Conservation (phyloP, 2,113 vertebrate genomes). For the Lamprotornis superbus region DNA sequence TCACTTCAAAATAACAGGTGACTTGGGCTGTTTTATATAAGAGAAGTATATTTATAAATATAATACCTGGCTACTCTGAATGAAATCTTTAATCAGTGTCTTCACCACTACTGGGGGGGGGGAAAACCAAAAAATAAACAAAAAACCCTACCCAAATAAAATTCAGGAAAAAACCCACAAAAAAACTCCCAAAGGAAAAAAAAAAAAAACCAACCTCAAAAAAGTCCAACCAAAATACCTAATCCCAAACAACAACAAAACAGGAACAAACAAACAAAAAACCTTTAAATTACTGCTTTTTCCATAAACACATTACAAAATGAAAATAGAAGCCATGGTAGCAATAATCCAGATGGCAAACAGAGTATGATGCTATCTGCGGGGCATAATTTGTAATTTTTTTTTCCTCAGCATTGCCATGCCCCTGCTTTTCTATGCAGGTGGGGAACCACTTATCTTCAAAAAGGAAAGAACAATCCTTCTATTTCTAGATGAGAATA, state of each 20-base stretch:
- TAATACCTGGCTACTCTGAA: neutral
- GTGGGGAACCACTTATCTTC: neutral
- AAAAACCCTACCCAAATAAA: too few relatives aligned
- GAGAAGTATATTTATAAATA: neutral
- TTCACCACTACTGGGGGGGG: fast-evolving
- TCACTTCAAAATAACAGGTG: neutral
- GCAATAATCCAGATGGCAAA: neutral
- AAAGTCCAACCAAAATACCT: neutral
- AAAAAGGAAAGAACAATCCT: neutral
- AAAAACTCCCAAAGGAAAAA: neutral
- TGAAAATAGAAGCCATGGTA: neutral
- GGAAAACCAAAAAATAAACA: neutral
- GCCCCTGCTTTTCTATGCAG: neutral
- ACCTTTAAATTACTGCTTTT: neutral
- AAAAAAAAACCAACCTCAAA: too few relatives aligned
- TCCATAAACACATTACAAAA: neutral
- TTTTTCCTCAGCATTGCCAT: neutral
- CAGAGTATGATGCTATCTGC: neutral
- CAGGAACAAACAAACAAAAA: neutral
- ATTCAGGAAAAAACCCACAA: fast-evolving
- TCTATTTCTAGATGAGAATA: neutral
- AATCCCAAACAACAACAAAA: neutral
- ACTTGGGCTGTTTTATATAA: neutral
- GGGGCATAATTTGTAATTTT: neutral
- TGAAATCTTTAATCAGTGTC: neutral